Base-by-base conservation (phyloP, 1,140 invertebrate genomes). In the Pseudomyrmex gracilis region DNA sequence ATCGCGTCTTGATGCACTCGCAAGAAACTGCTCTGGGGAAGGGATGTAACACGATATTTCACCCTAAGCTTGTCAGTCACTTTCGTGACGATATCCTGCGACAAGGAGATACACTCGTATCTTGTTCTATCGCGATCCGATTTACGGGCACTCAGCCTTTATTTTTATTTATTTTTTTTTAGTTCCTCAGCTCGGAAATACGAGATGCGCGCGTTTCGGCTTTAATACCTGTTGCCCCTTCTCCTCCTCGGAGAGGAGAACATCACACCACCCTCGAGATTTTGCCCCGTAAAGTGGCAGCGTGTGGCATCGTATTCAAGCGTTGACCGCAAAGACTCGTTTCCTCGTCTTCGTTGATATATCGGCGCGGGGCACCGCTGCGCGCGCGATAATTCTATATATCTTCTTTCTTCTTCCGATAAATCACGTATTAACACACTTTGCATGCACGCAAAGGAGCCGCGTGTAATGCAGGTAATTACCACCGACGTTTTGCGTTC, bases 301-400 rank as follows among this genome's bases (percentile, higher is more conserved):
- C 73, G 82, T 80, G 74, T 67, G 61, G 74, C 82, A 67, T 80
- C 63, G 74, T 80, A 84, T 80, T 70, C 63, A 82, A 22, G 24
- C 43, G 66, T 68, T 73, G 58, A 77, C 73, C 70, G 47, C 82
- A 77, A 73, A 43, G 76, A 60, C 66, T 58, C 58, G 58, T 76
- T 63, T 24, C 73, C 47, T 20, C 66, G 15, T 63, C 58, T 73
- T 12, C 17, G n/a, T 43, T 34, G 68, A 17, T 34, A 34, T 34
- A 34, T 58, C 34, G 80, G 47, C 47, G 34, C 34, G 34, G 34
- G 53, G 13, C 49, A 47, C 45, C 58, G 70, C 49, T 43, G 17
- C 24, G 49, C 20, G 45, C 24, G 43, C 76, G 45, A 70, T 80
- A 58, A 80, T 80, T 80, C 66, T 60, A 57, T 34, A 34, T 34